Evolutionary conservation across 2,797 vertebrate genomes (phyloP), one percentile per base, ranked within the genome.

Genomic region (Tympanoctomys barrerae): DNA sequence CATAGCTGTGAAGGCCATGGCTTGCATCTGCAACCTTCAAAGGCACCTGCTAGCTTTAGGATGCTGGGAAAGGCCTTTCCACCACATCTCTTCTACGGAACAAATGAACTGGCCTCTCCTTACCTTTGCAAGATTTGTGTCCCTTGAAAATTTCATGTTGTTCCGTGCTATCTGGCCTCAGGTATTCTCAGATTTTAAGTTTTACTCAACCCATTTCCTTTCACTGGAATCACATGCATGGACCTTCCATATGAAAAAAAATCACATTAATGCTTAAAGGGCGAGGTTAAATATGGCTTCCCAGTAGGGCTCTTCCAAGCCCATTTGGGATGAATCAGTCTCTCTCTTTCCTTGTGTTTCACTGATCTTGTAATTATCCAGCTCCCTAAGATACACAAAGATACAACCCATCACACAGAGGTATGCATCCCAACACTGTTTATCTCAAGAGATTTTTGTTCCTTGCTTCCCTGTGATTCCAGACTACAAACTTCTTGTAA

Each of bases 401-500:
- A n/a, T 26, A 36, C 1, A 7, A 13, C 0, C 0, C 31, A 33
- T 26, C 61, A 57, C 5, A 21, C 68, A 13, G 2, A 9, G 26
- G 31, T 16, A 22, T 66, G 16, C 33, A 24, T 21, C 70, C 84
- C 16, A 39, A 16, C n/a, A 26, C n/a, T 36, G 64, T 71, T 28
- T 49, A 36, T 19, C 88, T 86, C 59, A 7, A 7, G 3, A 70
- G 39, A 36, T 71, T 49, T 31, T 66, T 59, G 12, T 54, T 54
- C 0, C 14, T 77, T 70, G 2, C 21, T 28, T 52, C 19, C 79
- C 14, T 94, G 64, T 57, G 90, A 82, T 94, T 21, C 31, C 79
- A 78, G 68, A 88, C 22, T 21, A 33, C 10, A 22, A 93, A 78
- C 59, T 94, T 94, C 78, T 39, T 73, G 33, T 81, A 84, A 59